Evolutionary conservation across 2,888 invertebrate genomes (phyloP).

Genomic region (Archaeoteleia sp.): DNA sequence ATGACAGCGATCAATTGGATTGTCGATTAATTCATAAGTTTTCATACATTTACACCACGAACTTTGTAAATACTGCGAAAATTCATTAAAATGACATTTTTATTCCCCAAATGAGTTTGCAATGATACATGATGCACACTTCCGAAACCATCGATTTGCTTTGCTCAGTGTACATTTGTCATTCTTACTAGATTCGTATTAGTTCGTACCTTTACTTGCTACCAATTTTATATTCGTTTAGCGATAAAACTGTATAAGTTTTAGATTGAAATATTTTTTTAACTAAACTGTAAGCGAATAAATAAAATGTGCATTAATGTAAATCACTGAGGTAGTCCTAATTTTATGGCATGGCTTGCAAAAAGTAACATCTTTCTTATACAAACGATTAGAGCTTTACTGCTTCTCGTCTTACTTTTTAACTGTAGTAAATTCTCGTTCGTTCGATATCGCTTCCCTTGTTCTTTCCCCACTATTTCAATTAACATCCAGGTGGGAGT

Average conservation of each 20-base stretch:
- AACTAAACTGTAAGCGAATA: slow-evolving; percentile 50
- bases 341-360: slow-evolving; percentile 48
- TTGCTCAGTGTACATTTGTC: slow-evolving; percentile 51
- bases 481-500: no score
- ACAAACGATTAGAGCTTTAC: slow-evolving; percentile 29
- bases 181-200: slow-evolving; percentile 43
- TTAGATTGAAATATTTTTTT: slow-evolving; percentile 55
- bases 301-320: slow-evolving; percentile 50
- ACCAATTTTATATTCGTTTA: slow-evolving; percentile 44
- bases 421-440: slow-evolving; percentile 32
- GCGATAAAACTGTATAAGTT: slow-evolving; percentile 46
- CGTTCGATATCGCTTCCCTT: no score
- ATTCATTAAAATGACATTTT: slow-evolving; percentile 35
- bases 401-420: slow-evolving; percentile 5
- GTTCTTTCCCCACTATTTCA: no score
- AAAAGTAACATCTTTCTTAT: slow-evolving; percentile 30
- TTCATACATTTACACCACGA: slow-evolving; percentile 13
- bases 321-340: slow-evolving; percentile 47
- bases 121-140: slow-evolving; percentile 15
- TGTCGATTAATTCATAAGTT: slow-evolving; percentile 17
- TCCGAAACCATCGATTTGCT: slow-evolving; percentile 43
- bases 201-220: slow-evolving; percentile 43
- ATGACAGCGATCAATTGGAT: slow-evolving; percentile 11
- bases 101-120: slow-evolving; percentile 17
- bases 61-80: slow-evolving; percentile 48